phyloP scores from a whole-genome alignment of 92 coral and sea anemone species.

The Umimayanthus kanabou region DNA sequence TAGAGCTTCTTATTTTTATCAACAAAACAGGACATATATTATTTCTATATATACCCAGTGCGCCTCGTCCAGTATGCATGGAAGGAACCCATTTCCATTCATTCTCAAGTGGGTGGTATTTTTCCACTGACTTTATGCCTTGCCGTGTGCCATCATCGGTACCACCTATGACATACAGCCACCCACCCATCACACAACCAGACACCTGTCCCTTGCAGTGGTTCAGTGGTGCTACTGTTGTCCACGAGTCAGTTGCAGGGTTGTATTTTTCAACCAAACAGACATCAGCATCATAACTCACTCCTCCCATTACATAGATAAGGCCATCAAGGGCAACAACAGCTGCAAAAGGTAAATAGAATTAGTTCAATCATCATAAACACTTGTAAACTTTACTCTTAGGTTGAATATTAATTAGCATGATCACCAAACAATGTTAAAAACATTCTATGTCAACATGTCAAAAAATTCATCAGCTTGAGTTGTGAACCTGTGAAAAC shows the following conservation, averaged over 20 bases:
- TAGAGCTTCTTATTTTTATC: background rate
- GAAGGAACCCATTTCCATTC: conserved; percentile 51
- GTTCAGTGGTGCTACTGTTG: conserved; percentile 44
- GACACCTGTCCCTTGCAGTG: conserved; percentile 60
- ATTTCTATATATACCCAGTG: conserved; percentile 40
- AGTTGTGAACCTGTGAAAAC: too few species aligned
- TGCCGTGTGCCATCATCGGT: conserved; percentile 55
- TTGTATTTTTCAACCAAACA: conserved; percentile 59
- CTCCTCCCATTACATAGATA: conserved; percentile 61
- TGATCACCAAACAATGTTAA: too few species aligned
- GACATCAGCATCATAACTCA: conserved; percentile 52
- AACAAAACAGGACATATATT: background rate
- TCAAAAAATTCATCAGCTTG: too few species aligned
- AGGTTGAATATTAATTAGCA: too few species aligned
- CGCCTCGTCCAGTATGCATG: conserved; percentile 61
- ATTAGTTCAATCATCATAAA: background rate
- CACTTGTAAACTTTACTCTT: too few species aligned
- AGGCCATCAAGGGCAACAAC: conserved; percentile 57
- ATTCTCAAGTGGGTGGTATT: conserved; percentile 48
- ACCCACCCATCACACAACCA: conserved; percentile 62
- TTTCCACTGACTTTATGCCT: conserved; percentile 66
- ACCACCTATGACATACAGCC: conserved; percentile 59
- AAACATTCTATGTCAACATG: too few species aligned
- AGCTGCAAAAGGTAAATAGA: conserved; percentile 33
- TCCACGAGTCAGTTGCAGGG: conserved; percentile 55